phyloP scores from a whole-genome alignment of 2,797 vertebrate species.

The Periparus ater region DNA sequence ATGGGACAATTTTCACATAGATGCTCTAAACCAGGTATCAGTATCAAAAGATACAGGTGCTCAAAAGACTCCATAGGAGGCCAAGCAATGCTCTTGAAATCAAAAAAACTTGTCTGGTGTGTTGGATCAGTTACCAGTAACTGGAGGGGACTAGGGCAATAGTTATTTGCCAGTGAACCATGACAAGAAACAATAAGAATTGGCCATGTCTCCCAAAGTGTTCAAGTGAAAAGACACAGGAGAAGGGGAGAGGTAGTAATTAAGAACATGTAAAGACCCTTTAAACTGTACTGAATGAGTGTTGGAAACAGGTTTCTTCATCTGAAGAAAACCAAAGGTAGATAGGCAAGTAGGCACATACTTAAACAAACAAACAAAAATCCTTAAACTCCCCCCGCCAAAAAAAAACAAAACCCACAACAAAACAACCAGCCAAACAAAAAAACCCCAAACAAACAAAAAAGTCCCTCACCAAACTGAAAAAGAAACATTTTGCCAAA shows the following conservation, averaged over 20 bases:
- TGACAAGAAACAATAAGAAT: not conserved
- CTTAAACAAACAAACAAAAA: not conserved
- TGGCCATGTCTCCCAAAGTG: not conserved
- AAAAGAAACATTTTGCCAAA: not conserved
- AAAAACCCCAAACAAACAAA: not conserved
- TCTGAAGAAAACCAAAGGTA: not conserved
- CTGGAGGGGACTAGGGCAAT: not conserved
- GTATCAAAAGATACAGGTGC: not conserved
- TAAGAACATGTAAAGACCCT: not conserved
- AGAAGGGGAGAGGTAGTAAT: not conserved
- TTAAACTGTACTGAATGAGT: not conserved
- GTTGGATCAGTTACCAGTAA: not conserved
- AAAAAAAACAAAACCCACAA: not conserved
- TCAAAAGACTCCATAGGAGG: not conserved
- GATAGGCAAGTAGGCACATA: not conserved
- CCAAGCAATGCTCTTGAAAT: not conserved
- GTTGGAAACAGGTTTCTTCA: not conserved
- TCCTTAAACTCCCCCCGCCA: not conserved
- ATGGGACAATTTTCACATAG: not conserved
- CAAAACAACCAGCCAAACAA: not conserved
- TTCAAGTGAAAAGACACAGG: not conserved
- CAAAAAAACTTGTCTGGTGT: not conserved
- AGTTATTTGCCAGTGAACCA: not conserved
- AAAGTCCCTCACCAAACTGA: not conserved
- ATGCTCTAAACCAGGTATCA: not conserved